Base-by-base conservation (phyloP, 2,888 invertebrate species). In the Metellina segmentata region DNA sequence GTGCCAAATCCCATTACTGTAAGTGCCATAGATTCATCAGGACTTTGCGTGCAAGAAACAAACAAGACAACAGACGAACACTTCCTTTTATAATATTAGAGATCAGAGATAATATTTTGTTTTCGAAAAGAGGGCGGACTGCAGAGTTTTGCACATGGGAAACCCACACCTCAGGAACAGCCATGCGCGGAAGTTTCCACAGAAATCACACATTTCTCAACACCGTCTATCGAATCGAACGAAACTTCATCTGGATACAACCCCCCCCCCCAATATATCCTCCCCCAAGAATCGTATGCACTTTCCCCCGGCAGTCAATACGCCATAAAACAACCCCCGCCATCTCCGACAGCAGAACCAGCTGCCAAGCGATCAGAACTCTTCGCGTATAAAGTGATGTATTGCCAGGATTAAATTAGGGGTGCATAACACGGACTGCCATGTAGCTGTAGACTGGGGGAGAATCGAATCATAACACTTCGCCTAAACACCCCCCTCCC, bases 391-490 rank as follows among this genome's bases (percentile, higher is more conserved):
- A 20, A 19, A 16, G 61, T 11, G 16, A 34, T 53, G 53, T 34
- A 34, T 53, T 1, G 11, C 1, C 53, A 6, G 79, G 61, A 79
- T 79, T 79, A 79, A 20, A 79, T 79, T 61, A 61, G 19, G 13
- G 53, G 9, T 79, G 16, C 79, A 79, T 19, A 79, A 61, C 79
- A 20, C 53, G 61, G 20, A 16, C 5, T 20, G 20, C 49, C 53
- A 4, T 19, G 61, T 11, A 70, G 70, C 13, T 20, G 61, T 34
- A 20, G n/a, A 72, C 7, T 7, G 85, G 34, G 52, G 85, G 74
- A 34, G 52, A 85, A 53, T 53, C 70, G 52, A 87, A 79, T 87
- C 87, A 87, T 87, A 87, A 87, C 87, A 87, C 87, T 61, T 34
- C 34, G 34, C 4, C 34, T 34, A 34, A 34, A 61, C 61, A 61